Conservation (phyloP, 2,113 vertebrate species). For the Heloderma charlesbogerti region DNA sequence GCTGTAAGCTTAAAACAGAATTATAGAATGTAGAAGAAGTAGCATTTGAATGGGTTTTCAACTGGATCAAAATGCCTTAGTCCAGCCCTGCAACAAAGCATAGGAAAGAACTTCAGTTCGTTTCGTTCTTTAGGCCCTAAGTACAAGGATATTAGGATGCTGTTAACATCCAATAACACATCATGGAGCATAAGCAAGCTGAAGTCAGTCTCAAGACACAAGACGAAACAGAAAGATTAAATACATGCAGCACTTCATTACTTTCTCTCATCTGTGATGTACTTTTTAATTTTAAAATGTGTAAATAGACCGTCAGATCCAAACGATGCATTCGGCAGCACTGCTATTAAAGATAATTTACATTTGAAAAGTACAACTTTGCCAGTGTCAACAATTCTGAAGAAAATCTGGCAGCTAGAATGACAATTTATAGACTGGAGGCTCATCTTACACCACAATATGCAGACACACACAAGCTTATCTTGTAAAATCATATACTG, state of each 20-base stretch:
- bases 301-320: background rate
- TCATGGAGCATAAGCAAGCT: constrained; percentile 62
- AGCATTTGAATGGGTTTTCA: background rate
- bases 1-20: background rate
- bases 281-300: constrained; percentile 53
- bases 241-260: constrained; percentile 59
- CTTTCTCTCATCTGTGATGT: constrained; percentile 49
- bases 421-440: constrained; percentile 63
- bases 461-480: constrained; percentile 67
- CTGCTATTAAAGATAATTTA: constrained; percentile 48
- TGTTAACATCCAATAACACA: constrained; percentile 50
- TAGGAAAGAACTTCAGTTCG: background rate
- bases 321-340: constrained; percentile 19
- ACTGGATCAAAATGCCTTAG: background rate
- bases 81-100: background rate
- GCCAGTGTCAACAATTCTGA: constrained; percentile 62
- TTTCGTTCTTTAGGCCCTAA: fast-evolving
- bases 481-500: constrained; percentile 69
- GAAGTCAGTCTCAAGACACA: constrained; percentile 46
- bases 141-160: background rate
- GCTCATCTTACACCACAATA: constrained; percentile 53
- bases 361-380: constrained; percentile 49
- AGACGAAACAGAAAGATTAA: constrained; percentile 64
- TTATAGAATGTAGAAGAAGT: background rate
- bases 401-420: constrained; percentile 62